phyloP scores from a whole-genome alignment of 2,113 vertebrate genomes.

The Tor tambroides region DNA sequence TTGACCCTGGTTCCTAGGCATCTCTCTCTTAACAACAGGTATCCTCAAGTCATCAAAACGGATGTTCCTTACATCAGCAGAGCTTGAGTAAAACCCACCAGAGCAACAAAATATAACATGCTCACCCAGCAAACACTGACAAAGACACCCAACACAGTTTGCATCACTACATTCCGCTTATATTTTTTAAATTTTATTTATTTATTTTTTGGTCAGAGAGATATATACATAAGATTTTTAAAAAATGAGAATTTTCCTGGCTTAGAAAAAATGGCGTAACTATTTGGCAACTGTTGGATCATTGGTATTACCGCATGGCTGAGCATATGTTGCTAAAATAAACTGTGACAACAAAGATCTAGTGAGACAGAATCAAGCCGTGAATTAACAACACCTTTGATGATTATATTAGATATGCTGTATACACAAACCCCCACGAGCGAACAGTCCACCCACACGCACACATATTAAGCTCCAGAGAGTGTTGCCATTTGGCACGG shows the following conservation, averaged over 20 bases:
- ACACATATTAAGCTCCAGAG: not conserved
- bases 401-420: not conserved
- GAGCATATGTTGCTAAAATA: conserved; percentile 2
- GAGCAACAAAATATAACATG: not conserved
- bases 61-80: conserved; percentile 74
- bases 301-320: not conserved
- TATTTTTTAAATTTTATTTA: not conserved
- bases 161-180: not conserved
- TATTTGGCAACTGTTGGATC: not conserved
- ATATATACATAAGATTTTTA: not conserved
- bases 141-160: not conserved
- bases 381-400: not conserved
- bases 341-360: conserved; percentile 16
- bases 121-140: not conserved
- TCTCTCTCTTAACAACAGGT: conserved; percentile 47
- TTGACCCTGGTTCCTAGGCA: conserved; percentile 7
- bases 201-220: too few species aligned
- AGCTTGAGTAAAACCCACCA: not conserved
- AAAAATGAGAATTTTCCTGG: not conserved
- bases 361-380: not conserved
- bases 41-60: conserved; percentile 52
- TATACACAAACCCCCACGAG: not conserved
- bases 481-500: conserved; percentile 2
- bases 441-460: not conserved
- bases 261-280: not conserved